phyloP scores from a whole-genome alignment of 2,888 invertebrate genomes.

The Oxyteleia sp. region DNA sequence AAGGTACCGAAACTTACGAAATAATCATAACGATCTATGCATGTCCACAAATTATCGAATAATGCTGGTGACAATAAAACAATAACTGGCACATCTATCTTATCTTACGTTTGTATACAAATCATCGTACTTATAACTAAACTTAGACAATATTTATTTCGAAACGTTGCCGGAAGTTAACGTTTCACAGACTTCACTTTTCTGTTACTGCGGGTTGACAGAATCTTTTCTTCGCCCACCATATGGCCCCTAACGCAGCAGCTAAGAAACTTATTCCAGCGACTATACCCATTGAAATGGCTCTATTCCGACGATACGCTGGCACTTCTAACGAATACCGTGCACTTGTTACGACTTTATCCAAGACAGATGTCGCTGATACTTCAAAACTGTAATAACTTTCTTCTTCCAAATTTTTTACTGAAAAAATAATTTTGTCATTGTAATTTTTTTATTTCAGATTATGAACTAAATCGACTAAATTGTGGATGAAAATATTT shows the following conservation, averaged over 20 bases:
- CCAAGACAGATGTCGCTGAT: slow-evolving; percentile 90
- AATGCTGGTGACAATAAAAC: slow-evolving; percentile 44
- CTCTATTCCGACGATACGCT: slow-evolving; percentile 91
- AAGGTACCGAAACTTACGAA: slow-evolving; percentile 24
- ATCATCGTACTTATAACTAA: slow-evolving; percentile 44
- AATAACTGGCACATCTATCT: slow-evolving; percentile 46
- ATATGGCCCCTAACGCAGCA: slow-evolving; percentile 90
- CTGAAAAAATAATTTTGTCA: too few species aligned
- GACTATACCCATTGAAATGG: slow-evolving; percentile 92
- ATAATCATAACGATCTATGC: slow-evolving; percentile 33
- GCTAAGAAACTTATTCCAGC: slow-evolving; percentile 91
- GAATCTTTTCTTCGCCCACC: slow-evolving; percentile 88
- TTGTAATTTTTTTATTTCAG: too few species aligned
- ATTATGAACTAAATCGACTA: too few species aligned
- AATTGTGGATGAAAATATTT: too few species aligned
- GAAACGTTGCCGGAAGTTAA: background rate
- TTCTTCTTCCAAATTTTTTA: slow-evolving; percentile 92
- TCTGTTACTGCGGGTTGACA: slow-evolving; percentile 80
- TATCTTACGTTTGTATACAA: slow-evolving; percentile 62
- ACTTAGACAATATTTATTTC: slow-evolving; percentile 44
- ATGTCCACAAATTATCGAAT: slow-evolving; percentile 46
- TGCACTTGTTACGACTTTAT: slow-evolving; percentile 90
- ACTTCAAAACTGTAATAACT: slow-evolving; percentile 93
- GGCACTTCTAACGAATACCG: slow-evolving; percentile 91
- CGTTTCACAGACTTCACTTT: slow-evolving; percentile 75